Percentiles rank a stretch among this genome's conserved stretches.
Evolutionary conservation across 37 sponge, comb jelly and placozoan species (phyloP).

Genomic region (Beroe forskalii): DNA sequence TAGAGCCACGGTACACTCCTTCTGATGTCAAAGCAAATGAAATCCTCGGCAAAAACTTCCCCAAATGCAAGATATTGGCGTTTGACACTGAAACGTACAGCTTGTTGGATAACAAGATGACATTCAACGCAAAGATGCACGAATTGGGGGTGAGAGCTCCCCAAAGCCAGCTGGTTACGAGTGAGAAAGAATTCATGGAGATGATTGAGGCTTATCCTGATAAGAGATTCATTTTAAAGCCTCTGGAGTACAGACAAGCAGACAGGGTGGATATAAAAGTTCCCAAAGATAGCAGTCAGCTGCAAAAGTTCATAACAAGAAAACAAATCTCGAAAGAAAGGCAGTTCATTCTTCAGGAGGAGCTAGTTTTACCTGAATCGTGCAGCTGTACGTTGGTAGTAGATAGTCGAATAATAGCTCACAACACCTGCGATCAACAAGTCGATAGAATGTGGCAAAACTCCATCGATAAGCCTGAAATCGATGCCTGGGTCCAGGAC

Average conservation of each 20-base stretch:
- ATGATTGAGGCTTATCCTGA: not conserved
- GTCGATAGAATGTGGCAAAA: not conserved
- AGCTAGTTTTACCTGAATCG: not conserved
- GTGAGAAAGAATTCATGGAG: not conserved
- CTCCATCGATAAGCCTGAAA: not conserved
- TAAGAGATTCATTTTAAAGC: not conserved
- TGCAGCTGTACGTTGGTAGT: not conserved
- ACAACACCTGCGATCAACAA: not conserved
- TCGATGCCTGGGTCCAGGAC: not conserved
- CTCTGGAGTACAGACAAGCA: not conserved
- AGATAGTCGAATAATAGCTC: not conserved
- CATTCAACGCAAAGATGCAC: not conserved
- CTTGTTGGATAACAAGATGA: not conserved
- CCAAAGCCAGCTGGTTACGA: not conserved
- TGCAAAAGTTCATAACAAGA: not conserved
- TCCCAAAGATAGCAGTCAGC: not conserved
- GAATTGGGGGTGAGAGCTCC: not conserved
- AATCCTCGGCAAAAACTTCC: not conserved
- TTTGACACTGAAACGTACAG: not conserved
- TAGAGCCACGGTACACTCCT: not conserved
- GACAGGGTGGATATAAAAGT: not conserved
- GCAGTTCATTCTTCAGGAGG: not conserved
- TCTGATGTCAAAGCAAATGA: not conserved
- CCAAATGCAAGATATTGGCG: not conserved
- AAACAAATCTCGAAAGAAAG: not conserved